phyloP scores from a whole-genome alignment of 1,140 invertebrate genomes.

The Brachionus calyciflorus region DNA sequence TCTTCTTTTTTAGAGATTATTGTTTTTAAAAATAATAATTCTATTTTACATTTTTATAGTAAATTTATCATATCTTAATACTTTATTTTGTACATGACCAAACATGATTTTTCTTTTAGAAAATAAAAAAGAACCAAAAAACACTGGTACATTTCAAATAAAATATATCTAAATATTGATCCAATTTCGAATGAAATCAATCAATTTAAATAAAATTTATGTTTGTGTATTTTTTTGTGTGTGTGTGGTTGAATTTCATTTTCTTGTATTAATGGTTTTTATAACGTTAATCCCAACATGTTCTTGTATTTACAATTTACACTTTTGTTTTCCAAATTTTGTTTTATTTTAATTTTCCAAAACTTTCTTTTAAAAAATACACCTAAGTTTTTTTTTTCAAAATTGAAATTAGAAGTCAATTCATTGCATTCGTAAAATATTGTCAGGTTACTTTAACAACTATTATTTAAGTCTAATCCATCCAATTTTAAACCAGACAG shows the following conservation, averaged over 20 bases:
- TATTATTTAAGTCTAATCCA: too few relatives aligned
- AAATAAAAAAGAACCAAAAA: too few relatives aligned
- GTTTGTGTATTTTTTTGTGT: constrained; percentile 34
- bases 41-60: too few relatives aligned
- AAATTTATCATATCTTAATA: constrained; percentile 33
- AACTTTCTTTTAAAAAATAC: too few relatives aligned
- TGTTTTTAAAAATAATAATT: too few relatives aligned
- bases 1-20: too few relatives aligned
- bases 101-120: too few relatives aligned
- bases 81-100: constrained; percentile 9
- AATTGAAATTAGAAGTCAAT: too few relatives aligned
- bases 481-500: too few relatives aligned
- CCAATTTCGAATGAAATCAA: constrained; percentile 14
- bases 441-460: too few relatives aligned
- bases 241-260: constrained; percentile 1
- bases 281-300: constrained; percentile 5
- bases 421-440: too few relatives aligned
- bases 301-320: background rate
- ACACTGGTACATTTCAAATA: background rate
- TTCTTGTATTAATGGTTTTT: constrained; percentile 1
- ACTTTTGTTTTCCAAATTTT: background rate
- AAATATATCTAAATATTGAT: constrained; percentile 36
- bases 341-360: background rate
- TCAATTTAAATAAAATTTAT: background rate
- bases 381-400: too few relatives aligned